A percentile compares a stretch with the other conserved stretches of the same genome.
These are phyloP conservation scores for Temnothorax rugatulus DNA, from an alignment of 2,888 invertebrate genomes.

Conservation along the genomic window DNA sequence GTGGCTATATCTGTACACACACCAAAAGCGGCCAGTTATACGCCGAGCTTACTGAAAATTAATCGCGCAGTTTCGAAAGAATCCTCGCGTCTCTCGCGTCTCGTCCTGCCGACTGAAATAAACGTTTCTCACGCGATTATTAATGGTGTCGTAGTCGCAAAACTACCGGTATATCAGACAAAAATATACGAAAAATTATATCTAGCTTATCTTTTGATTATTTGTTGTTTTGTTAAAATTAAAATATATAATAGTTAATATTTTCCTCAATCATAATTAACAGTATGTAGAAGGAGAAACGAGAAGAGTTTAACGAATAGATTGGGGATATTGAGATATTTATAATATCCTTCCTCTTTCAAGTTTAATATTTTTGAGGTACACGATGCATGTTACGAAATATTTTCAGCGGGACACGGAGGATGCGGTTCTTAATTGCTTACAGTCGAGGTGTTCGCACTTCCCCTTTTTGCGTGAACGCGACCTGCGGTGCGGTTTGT, in stretches of 20 bases:
- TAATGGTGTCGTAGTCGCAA: slow-evolving; percentile 30
- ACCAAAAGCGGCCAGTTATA: slow-evolving; percentile 74
- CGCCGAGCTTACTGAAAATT: slow-evolving; percentile 74
- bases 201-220: not conserved
- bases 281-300: not conserved
- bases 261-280: not conserved
- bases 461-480: slow-evolving; percentile 63
- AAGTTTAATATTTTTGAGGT: slow-evolving; percentile 4
- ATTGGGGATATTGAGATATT: not conserved
- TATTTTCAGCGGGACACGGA: not conserved
- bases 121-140: slow-evolving; percentile 51
- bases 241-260: not conserved
- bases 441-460: slow-evolving; percentile 49
- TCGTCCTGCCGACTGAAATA: slow-evolving; percentile 47
- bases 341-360: not conserved
- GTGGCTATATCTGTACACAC: slow-evolving; percentile 77
- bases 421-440: slow-evolving; percentile 32
- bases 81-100: slow-evolving; percentile 57
- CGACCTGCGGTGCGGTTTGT: slow-evolving; percentile 69
- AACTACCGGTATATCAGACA: not conserved
- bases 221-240: not conserved
- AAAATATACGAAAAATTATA: slow-evolving; percentile 11
- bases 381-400: not conserved
- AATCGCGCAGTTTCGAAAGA: slow-evolving; percentile 75
- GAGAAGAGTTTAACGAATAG: not conserved